Evolutionary conservation across 2,113 vertebrate species (phyloP), one percentile per base, ranked within the genome.

Genomic region (Marmota monax): DNA sequence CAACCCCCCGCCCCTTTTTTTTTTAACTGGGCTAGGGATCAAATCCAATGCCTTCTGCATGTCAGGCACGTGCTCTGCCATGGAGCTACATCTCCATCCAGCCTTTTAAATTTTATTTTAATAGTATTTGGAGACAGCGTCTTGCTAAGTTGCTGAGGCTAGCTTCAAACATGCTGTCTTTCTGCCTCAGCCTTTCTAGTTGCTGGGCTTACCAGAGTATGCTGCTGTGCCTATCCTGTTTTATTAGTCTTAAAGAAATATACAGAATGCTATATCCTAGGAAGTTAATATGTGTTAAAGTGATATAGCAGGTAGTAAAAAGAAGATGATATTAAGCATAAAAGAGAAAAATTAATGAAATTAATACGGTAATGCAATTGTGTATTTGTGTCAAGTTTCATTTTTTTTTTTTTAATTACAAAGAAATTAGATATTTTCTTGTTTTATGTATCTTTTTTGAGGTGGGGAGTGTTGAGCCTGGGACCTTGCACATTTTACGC

Each of bases 301-400:
- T 29, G 20, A 5, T 94, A 1, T 23, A 80, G 45, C 61, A 73
- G n/a, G 23, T 25, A 56, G 14, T 37, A 7, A 58, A 25, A 39
- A 74, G 39, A 39, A 32, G 11, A 25, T 48, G 13, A 63, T 27
- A 63, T 63, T 27, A 48, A 92, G 12, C 25, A 39, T 65, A 67
- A 88, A 56, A 70, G 29, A n/a, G 20, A 67, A 82, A 82, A 69
- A 67, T 45, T 45, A 45, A 45, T 45, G 42, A 79, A 92, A 22
- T 37, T 53, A 42, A 39, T 74, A 7, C 3, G 23, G 77, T 12
- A 70, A 0, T 7, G 27, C 48, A 91, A 0, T 73, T 87, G 14
- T 78, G 6, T 34, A 42, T 94, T 96, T 87, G 32, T 87, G 22
- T 90, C 76, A 83, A 79, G 56, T 94, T 22, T 39, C 4, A 86